phyloP scores from a whole-genome alignment of 2,113 vertebrate genomes.

The Myrmecobius fasciatus region DNA sequence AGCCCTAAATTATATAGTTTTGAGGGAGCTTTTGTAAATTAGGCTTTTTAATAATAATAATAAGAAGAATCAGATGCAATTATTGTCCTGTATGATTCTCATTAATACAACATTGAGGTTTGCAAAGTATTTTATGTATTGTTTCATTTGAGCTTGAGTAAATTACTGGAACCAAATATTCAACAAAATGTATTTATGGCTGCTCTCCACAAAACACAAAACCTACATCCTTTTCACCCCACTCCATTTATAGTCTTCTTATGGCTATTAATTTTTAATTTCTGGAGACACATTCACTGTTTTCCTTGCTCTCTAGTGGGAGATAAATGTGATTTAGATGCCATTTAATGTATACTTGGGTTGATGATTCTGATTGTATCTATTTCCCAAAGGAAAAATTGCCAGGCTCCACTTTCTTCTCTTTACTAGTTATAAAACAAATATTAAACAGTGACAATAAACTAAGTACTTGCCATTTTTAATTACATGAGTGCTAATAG shows the following conservation, averaged over 20 bases:
- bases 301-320: conserved; percentile 67
- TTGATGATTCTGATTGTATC: conserved; percentile 78
- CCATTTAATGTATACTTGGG: conserved; percentile 77
- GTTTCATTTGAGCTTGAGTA: conserved; percentile 25
- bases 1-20: background rate
- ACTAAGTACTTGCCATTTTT: conserved; percentile 47
- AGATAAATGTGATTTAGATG: conserved; percentile 81
- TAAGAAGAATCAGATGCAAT: conserved; percentile 6
- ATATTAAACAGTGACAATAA: conserved; percentile 79
- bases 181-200: conserved; percentile 69
- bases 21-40: conserved; percentile 60
- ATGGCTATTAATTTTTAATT: conserved; percentile 82
- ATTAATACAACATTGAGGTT: background rate
- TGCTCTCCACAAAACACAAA: conserved; percentile 65
- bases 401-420: conserved; percentile 68
- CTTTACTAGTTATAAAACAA: conserved; percentile 81
- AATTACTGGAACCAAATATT: conserved; percentile 48
- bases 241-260: conserved; percentile 80
- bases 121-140: background rate
- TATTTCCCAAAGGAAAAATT: conserved; percentile 78
- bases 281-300: conserved; percentile 77
- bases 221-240: conserved; percentile 75
- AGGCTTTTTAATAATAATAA: conserved; percentile 47
- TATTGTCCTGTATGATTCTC: background rate
- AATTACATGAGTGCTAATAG: conserved; percentile 62